A percentile compares a stretch with the other conserved stretches of the same genome.
These are phyloP conservation scores for Heterotilapia buettikoferi DNA, from an alignment of 2,113 vertebrate genomes.

Conservation along the genomic window DNA sequence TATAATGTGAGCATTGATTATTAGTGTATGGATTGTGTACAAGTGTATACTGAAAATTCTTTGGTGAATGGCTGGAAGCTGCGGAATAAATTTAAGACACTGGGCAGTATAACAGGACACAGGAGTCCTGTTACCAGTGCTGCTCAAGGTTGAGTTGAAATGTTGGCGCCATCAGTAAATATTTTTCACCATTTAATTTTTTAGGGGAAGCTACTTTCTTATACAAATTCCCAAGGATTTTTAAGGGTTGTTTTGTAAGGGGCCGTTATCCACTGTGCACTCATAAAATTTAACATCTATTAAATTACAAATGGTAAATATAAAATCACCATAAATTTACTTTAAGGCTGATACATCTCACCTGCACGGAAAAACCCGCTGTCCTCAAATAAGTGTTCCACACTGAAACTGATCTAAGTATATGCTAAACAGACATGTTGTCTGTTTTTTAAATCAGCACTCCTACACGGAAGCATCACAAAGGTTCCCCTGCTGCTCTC, in stretches of 20 bases:
- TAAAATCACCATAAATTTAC: background rate
- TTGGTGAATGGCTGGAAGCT: background rate
- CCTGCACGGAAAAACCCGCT: background rate
- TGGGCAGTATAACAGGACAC: background rate
- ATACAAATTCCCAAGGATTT: background rate
- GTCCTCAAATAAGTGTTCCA: background rate
- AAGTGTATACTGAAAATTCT: background rate
- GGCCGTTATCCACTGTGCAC: background rate
- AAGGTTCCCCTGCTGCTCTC: background rate
- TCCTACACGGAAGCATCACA: conserved; percentile 2
- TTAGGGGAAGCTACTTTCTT: background rate
- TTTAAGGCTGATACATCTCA: background rate
- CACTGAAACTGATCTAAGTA: background rate
- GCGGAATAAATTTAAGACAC: background rate
- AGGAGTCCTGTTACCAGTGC: background rate
- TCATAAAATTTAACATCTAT: background rate
- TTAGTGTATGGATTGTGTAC: background rate
- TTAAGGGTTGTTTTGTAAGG: background rate
- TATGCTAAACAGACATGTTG: conserved; percentile 8
- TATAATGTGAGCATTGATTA: background rate
- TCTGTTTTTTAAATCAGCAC: conserved; percentile 13
- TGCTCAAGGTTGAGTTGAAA: background rate
- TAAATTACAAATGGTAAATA: background rate
- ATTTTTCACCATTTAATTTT: background rate
- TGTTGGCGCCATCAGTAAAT: background rate